Conservation (phyloP, 2,113 vertebrate species). For the Trinectes maculatus region DNA sequence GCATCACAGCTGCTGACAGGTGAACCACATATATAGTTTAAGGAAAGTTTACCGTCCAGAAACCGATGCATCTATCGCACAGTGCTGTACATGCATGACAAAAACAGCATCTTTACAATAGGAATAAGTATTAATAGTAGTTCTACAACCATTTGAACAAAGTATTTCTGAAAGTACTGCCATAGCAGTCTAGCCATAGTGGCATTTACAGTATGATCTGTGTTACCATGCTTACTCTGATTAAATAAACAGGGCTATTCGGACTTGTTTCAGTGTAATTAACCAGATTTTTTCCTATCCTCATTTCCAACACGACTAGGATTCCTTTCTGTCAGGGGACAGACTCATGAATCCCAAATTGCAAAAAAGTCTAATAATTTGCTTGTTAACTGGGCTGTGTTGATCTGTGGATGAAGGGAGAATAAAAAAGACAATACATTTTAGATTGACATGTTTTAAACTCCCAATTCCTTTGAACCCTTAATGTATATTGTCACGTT, state of each 20-base stretch:
- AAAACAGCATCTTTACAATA: background rate
- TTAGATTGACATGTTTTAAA: too few species aligned
- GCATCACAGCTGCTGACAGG: background rate
- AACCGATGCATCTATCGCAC: background rate
- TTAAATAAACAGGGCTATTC: too few species aligned
- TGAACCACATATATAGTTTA: background rate
- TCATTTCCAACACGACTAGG: too few species aligned
- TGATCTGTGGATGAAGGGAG: too few species aligned
- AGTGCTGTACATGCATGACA: background rate
- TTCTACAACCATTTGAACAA: background rate
- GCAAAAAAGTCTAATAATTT: background rate
- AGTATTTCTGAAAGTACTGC: background rate
- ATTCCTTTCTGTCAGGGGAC: background rate
- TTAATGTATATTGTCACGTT: background rate
- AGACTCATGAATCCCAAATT: background rate
- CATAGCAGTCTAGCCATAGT: too few species aligned
- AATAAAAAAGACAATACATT: too few species aligned
- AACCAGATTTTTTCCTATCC: too few species aligned
- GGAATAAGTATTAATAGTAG: background rate
- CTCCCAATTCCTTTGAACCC: background rate
- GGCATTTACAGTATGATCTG: too few species aligned
- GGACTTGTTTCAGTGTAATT: too few species aligned
- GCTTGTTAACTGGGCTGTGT: background rate
- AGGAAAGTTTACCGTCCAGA: background rate
- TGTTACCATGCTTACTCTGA: too few species aligned